Evolutionary conservation across 2,113 vertebrate species (phyloP).

Genomic region (Pterocles orientalis): DNA sequence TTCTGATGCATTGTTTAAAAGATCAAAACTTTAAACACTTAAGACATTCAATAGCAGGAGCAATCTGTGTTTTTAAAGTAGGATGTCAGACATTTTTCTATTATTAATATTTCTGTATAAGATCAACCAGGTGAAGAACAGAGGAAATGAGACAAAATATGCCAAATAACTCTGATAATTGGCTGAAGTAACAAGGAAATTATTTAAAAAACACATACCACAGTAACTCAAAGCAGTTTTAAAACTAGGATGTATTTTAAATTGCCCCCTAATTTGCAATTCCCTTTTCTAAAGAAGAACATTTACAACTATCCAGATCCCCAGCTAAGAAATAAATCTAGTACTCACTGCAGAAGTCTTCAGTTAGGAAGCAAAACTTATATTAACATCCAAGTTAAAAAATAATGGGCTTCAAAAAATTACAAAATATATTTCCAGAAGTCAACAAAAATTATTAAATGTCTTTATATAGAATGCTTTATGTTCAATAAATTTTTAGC

Average conservation of each 20-base stretch:
- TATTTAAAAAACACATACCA: neutral
- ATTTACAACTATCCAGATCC: neutral
- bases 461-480: neutral
- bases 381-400: neutral
- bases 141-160: neutral
- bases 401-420: neutral
- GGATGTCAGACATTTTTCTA: neutral
- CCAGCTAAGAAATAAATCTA: neutral
- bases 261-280: neutral
- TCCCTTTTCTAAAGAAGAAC: neutral
- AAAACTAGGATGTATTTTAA: neutral
- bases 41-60: neutral
- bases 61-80: neutral
- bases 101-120: neutral
- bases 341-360: neutral
- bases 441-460: neutral
- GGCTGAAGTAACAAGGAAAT: neutral
- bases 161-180: neutral
- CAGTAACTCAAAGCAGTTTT: neutral
- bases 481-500: neutral
- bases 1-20: neutral
- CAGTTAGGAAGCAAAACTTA: neutral
- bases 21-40: neutral
- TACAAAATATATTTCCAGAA: neutral
- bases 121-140: neutral